Evolutionary conservation across 2,888 invertebrate species (phyloP), one percentile per base, ranked within the genome.

Genomic region (Latheticus oryzae): DNA sequence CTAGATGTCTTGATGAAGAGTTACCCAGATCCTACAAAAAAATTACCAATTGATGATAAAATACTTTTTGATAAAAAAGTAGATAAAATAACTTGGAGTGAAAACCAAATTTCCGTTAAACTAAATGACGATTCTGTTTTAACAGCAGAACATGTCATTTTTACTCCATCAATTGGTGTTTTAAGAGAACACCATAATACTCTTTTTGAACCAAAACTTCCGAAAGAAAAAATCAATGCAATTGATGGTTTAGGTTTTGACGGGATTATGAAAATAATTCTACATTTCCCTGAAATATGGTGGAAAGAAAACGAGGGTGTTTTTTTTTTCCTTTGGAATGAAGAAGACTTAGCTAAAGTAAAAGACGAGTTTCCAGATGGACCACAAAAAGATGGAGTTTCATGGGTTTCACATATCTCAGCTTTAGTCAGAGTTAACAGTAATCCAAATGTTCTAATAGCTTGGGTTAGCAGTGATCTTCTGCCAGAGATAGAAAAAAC

Each of bases 121-220:
- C 8, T 9, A 13, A 11, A 71, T 7, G 83, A 84, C 65, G 84
- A 84, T 0, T 64, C 75, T 0, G 60, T 64, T 0, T 83, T 81
- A 54, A 69, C 64, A n/a, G 85, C 86, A 0, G 83, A 84, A 60
- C 83, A 84, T 63, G 85, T 86, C 0, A 84, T 90, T 11, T 78
- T 87, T 1, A 89, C 89, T 0, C 79, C 84, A 0, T 86, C 89
- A 0, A 70, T 90, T 0, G 89, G 89, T 0, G 86, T 87, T 0
- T 74, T 90, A n/a, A 88, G 89, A 67, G 81, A 81, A 9, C 75
- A 80, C 47, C 74, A 83, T 53, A 45, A 73, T 1, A 71, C 71
- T 0, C 57, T 87, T 16, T 87, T 87, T 65, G 64, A 73, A 2
- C 87, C 87, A 1, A 54, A 73, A 0, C 70, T 87, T 16, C 81